phyloP scores from a whole-genome alignment of 2,797 vertebrate species.

The Myotis vivesi region DNA sequence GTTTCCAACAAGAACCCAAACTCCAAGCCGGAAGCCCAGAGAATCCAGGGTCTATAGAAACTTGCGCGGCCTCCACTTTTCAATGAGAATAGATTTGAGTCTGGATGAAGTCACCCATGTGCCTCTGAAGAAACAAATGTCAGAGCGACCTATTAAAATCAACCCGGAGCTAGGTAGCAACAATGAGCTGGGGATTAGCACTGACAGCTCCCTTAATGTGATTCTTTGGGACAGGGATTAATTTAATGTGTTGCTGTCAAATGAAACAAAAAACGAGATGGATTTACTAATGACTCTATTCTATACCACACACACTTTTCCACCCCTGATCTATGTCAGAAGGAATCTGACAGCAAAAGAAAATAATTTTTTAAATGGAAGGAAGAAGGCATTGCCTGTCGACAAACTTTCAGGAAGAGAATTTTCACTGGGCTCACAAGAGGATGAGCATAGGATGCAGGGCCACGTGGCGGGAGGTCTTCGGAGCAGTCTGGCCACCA shows the following conservation, averaged over 20 bases:
- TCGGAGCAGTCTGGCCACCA: too few species aligned
- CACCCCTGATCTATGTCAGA: constrained; percentile 77
- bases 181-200: constrained; percentile 77
- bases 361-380: constrained; percentile 77
- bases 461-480: not conserved
- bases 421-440: constrained; percentile 50
- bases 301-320: constrained; percentile 78
- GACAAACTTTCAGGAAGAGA: constrained; percentile 60
- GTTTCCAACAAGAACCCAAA: constrained; percentile 32
- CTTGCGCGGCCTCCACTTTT: constrained; percentile 30
- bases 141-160: constrained; percentile 77
- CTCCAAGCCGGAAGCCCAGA: not conserved
- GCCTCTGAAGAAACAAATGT: constrained; percentile 76
- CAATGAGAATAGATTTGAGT: constrained; percentile 61
- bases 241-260: constrained; percentile 79
- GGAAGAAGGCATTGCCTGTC: constrained; percentile 65
- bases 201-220: constrained; percentile 82
- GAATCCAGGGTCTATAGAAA: constrained; percentile 28
- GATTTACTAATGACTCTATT: constrained; percentile 74
- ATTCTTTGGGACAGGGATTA: constrained; percentile 79
- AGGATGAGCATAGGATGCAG: not conserved
- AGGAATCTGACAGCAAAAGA: constrained; percentile 74
- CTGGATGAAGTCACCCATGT: constrained; percentile 74
- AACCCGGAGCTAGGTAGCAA: constrained; percentile 71
- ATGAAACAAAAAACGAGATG: constrained; percentile 81